Conservation (phyloP, 1,140 invertebrate genomes). For the Pogonomyrmex californicus region DNA sequence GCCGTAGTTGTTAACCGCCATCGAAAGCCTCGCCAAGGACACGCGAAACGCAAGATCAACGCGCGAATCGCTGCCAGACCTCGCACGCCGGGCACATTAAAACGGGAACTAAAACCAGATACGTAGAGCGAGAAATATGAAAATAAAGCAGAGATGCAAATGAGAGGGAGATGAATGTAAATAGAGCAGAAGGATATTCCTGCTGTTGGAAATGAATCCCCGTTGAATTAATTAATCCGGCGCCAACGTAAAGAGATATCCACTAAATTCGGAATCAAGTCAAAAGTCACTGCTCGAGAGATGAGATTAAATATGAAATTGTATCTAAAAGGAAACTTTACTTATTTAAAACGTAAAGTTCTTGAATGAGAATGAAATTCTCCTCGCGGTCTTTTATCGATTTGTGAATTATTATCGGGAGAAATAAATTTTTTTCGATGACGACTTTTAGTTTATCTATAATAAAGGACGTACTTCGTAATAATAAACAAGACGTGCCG, state of each 20-base stretch:
- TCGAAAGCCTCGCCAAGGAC: slow-evolving; percentile 1
- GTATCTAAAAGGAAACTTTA: neutral
- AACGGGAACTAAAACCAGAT: neutral
- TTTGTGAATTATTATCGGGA: neutral
- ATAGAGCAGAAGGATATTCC: slow-evolving; percentile 23
- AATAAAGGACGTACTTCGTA: neutral
- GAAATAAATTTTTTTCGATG: neutral
- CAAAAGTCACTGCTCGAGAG: neutral
- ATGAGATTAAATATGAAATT: neutral
- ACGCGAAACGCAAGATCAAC: neutral
- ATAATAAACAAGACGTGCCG: neutral
- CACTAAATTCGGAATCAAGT: neutral
- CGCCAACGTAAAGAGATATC: neutral
- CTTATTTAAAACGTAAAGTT: neutral
- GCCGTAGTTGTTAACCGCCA: neutral
- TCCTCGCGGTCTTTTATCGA: neutral
- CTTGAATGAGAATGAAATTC: neutral
- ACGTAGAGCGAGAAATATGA: neutral
- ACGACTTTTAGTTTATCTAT: neutral
- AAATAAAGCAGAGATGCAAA: slow-evolving; percentile 27
- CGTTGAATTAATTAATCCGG: slow-evolving; percentile 36
- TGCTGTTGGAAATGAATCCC: neutral
- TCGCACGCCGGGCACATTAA: neutral
- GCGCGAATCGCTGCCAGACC: slow-evolving; percentile 18
- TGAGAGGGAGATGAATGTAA: slow-evolving; percentile 10